phyloP scores from a whole-genome alignment of 2,888 invertebrate genomes.

The Hypselothyrea guttata region DNA sequence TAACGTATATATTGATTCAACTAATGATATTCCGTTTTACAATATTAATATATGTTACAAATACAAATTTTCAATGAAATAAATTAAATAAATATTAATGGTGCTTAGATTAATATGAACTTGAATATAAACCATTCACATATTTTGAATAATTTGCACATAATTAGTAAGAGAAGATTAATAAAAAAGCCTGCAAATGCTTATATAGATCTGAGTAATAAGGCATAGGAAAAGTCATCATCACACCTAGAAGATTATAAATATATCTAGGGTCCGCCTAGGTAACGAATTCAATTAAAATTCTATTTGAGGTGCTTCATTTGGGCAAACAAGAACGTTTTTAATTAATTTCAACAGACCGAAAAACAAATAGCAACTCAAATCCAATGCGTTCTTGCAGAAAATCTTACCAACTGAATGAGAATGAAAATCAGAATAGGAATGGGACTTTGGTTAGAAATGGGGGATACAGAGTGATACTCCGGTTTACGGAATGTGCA shows the following conservation, averaged over 20 bases:
- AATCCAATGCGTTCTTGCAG: conserved; percentile 56
- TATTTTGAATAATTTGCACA: conserved; percentile 9
- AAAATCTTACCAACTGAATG: conserved; percentile 53
- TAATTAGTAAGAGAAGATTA: conserved; percentile 32
- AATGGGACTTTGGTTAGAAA: conserved; percentile 1
- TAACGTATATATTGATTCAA: no score
- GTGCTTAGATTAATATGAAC: background rate
- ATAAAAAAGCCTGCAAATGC: conserved; percentile 13
- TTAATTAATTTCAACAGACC: conserved; percentile 81
- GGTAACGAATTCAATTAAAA: conserved; percentile 65
- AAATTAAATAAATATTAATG: background rate
- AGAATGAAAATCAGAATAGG: conserved; percentile 17
- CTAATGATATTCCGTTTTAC: no score
- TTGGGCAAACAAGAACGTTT: conserved; percentile 76
- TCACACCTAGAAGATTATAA: conserved; percentile 43
- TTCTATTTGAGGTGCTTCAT: conserved; percentile 65
- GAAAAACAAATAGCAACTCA: conserved; percentile 72
- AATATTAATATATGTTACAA: no score
- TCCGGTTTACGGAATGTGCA: conserved; percentile 32
- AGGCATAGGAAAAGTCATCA: conserved; percentile 38
- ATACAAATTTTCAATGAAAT: no score
- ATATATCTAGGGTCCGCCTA: conserved; percentile 16
- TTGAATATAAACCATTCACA: background rate
- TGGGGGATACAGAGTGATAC: background rate
- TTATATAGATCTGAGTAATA: conserved; percentile 34